Evolutionary conservation across 2,888 invertebrate species (phyloP).

Genomic region (Drosophila suboccidentalis): DNA sequence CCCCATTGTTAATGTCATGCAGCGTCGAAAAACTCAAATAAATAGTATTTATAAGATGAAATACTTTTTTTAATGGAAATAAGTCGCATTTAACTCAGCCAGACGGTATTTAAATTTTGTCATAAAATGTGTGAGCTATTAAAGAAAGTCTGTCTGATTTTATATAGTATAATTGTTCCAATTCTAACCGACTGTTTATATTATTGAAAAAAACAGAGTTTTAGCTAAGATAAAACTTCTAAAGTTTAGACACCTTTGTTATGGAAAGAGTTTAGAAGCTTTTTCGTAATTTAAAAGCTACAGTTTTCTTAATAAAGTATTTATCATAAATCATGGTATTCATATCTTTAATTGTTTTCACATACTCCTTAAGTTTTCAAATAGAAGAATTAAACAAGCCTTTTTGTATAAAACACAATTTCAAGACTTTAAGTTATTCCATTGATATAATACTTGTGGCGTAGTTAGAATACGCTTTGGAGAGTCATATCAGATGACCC

Average conservation of each 20-base stretch:
- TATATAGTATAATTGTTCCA: background rate
- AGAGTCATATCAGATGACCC: constrained; percentile 6
- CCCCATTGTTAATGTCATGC: constrained; percentile 15
- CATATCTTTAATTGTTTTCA: no score
- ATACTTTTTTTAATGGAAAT: constrained; percentile 1
- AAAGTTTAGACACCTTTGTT: background rate
- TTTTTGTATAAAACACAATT: background rate
- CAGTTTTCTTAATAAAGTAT: background rate
- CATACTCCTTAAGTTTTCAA: background rate
- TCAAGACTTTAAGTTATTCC: background rate
- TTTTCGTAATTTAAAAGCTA: background rate
- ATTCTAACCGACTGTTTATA: background rate
- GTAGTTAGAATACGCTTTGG: background rate
- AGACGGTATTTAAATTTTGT: background rate
- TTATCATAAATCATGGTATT: no score
- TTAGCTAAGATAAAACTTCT: background rate
- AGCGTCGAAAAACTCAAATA: background rate
- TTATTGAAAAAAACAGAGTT: background rate
- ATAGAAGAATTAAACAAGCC: background rate
- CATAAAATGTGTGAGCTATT: background rate
- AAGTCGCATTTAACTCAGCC: background rate
- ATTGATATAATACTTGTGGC: background rate
- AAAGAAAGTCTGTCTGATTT: background rate
- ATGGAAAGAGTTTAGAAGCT: background rate
- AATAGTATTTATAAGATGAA: background rate